Evolutionary conservation across 2,113 vertebrate genomes (phyloP), one percentile per base, ranked within the genome.

Genomic region (Corythaixoides concolor): DNA sequence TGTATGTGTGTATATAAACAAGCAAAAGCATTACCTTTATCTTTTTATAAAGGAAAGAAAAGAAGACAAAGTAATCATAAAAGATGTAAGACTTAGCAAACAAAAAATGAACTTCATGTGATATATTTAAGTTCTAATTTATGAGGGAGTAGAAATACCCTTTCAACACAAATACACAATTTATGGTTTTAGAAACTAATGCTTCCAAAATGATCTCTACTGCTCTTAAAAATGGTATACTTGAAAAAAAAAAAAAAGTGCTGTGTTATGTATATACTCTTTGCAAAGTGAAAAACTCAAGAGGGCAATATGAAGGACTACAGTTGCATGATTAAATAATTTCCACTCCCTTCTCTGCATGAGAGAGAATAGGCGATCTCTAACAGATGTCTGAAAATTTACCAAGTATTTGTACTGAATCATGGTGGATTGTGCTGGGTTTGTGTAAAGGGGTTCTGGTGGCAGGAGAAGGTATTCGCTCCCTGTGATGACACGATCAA

Each of bases 381-480:
- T 84, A 68, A 58, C 1, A 14, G 67, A 66, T 50, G 60, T 52
- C 55, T 92, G 60, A 92, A 93, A 80, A 93, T 77, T 43, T 67
- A 87, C 56, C 80, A 81, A 63, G 52, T 43, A 45, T 59, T 70
- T 43, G 56, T n/a, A 75, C 35, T 63, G 84, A 91, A 59, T 95
- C 52, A 43, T 0, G 0, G 47, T 30, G 8, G 68, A 32, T 56
- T n/a, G n/a, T n/a, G n/a, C n/a, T n/a, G n/a, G n/a, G n/a, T n/a
- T n/a, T n/a, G n/a, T n/a, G n/a, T n/a, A n/a, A n/a, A n/a, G n/a
- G n/a, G n/a, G n/a, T n/a, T n/a, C n/a, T n/a, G n/a, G n/a, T n/a
- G n/a, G n/a, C n/a, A n/a, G n/a, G n/a, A n/a, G n/a, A n/a, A n/a
- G n/a, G n/a, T n/a, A n/a, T n/a, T n/a, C n/a, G n/a, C n/a, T n/a